phyloP scores from a whole-genome alignment of 2,113 vertebrate species.

The Alectura lathami region DNA sequence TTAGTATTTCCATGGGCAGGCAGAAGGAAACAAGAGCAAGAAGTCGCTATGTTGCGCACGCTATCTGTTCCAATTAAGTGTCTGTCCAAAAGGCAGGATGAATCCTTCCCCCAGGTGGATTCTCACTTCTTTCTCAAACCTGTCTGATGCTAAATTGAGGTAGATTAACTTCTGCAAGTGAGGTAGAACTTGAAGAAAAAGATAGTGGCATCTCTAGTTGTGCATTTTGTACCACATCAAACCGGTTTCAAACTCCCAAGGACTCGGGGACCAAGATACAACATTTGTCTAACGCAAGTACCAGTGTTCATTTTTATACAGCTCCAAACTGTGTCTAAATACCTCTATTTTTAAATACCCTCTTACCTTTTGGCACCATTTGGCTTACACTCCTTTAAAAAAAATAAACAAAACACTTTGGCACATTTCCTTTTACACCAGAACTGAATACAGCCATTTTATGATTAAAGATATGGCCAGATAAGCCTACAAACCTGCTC shows the following conservation, averaged over 20 bases:
- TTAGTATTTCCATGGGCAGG: slow-evolving; percentile 36
- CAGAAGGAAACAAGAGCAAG: slow-evolving; percentile 31
- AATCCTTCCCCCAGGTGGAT: slow-evolving; percentile 25
- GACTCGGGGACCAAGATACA: slow-evolving; percentile 36
- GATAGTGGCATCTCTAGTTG: slow-evolving; percentile 59
- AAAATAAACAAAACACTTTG: slow-evolving; percentile 73
- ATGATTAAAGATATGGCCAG: slow-evolving; percentile 48
- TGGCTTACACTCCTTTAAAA: slow-evolving; percentile 66
- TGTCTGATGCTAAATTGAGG: slow-evolving; percentile 68
- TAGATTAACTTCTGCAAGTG: slow-evolving; percentile 73
- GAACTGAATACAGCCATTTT: slow-evolving; percentile 57
- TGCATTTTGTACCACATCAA: slow-evolving; percentile 65
- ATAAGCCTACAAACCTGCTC: slow-evolving; percentile 53
- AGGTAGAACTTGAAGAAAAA: slow-evolving; percentile 74
- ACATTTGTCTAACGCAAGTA: slow-evolving; percentile 56
- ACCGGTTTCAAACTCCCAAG: slow-evolving; percentile 41
- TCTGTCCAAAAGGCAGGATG: slow-evolving; percentile 37
- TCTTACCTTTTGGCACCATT: slow-evolving; percentile 78
- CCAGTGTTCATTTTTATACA: slow-evolving; percentile 72
- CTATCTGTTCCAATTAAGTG: not conserved
- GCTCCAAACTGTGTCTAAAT: slow-evolving; percentile 76
- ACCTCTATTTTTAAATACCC: slow-evolving; percentile 67
- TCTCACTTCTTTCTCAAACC: slow-evolving; percentile 52
- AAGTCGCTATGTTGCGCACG: slow-evolving; percentile 7
- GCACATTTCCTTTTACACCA: slow-evolving; percentile 67